Base-by-base conservation (phyloP, 2,797 vertebrate species). In the Acestrorhynchus altus region DNA sequence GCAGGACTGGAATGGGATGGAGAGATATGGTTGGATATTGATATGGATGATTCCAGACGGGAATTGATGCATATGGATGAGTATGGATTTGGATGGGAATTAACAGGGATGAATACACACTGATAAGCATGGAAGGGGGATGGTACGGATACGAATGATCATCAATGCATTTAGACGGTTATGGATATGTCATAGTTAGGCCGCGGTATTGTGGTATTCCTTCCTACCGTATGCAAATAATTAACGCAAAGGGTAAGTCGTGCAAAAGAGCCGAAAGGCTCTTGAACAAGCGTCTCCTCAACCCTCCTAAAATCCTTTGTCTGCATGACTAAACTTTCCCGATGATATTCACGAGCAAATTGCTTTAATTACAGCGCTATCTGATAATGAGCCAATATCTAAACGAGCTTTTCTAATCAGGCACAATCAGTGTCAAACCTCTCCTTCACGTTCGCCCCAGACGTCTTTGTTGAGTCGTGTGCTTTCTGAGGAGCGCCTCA, bases 351-450 rank as follows among this genome's bases (percentile, higher is more conserved):
- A 56, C 52, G 54, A 44, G 40, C 64, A 13, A 18, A 51, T 70
- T 39, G 15, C 22, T 80, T 75, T 63, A 74, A 83, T 72, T 77
- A 44, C 66, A 51, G 40, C 49, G 56, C 22, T 40, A 63, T 20
- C 67, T 66, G 70, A 74, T 69, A 77, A 74, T 60, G 66, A 52
- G 35, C 24, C 28, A 16, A 47, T 24, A 63, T 68, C 65, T 39
- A 80, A 84, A 78, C 35, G 11, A 61, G 66, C 47, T 74, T 65
- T 64, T 69, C 15, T 63, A 26, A 73, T 76, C 56, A 74, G 78
- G 66, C 11, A 42, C 46, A 57, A 46, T 78, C 61, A 67, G 31
- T 35, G 18, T 44, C 28, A 26, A 15, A 6, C 63, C 16, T 40
- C 54, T 54, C 20, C 28, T 57, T 52, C 39, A 49, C 22, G 20